phyloP scores from a whole-genome alignment of 2,888 invertebrate species.

The Capitulum mitella region DNA sequence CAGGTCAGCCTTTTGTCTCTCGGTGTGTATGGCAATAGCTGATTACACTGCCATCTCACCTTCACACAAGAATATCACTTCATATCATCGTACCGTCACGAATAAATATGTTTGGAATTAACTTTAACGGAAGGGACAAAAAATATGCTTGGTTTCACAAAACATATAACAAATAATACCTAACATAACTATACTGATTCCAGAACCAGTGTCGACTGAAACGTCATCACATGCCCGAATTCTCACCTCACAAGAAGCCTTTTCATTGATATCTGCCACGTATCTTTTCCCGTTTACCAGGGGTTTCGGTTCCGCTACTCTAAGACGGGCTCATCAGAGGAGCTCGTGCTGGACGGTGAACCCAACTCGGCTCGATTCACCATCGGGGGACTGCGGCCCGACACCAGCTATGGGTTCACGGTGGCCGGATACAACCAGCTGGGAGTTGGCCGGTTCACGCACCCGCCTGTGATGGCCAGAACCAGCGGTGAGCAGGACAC shows the following conservation, averaged over 20 bases:
- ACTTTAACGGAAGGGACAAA: no score
- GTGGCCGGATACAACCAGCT: conserved; percentile 45
- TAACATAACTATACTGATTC: no score
- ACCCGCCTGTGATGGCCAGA: not conserved
- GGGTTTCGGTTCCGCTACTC: conserved; percentile 1
- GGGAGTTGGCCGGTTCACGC: conserved; percentile 42
- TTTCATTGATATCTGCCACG: not conserved
- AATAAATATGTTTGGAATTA: no score
- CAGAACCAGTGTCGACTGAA: no score
- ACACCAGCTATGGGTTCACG: conserved; percentile 44
- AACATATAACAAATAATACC: no score
- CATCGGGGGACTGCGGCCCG: not conserved
- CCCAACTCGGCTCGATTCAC: conserved; percentile 42
- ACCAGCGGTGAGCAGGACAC: not conserved
- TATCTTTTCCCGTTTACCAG: not conserved
- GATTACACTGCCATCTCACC: no score
- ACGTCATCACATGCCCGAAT: no score
- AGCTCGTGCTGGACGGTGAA: conserved; percentile 41
- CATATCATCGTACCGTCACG: no score
- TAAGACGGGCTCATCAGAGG: not conserved
- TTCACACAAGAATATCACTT: no score
- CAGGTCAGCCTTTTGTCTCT: conserved; percentile 40
- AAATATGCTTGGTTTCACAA: no score
- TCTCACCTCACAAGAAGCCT: no score
- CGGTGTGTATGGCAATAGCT: no score